Evolutionary conservation across 2,888 invertebrate species (phyloP).

Genomic region (Sesia apiformis): DNA sequence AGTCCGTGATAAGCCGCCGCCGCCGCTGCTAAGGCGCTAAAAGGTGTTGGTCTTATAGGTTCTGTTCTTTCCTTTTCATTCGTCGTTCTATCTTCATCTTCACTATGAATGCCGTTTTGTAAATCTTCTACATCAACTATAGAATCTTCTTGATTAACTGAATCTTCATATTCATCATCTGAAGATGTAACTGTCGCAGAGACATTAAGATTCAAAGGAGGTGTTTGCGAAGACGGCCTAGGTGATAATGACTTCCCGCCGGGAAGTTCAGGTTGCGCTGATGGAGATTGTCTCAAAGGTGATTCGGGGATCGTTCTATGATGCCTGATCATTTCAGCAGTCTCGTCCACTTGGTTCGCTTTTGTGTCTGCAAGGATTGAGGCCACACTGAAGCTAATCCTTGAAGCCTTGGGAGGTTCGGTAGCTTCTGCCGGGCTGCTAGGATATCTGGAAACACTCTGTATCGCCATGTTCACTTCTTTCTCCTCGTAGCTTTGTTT

Average conservation of each 20-base stretch:
- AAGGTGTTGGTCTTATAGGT: constrained; percentile 84
- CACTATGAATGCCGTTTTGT: constrained; percentile 71
- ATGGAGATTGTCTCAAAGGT: constrained; percentile 60
- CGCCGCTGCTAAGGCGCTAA: constrained; percentile 82
- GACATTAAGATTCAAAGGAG: constrained; percentile 64
- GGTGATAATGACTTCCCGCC: constrained; percentile 55
- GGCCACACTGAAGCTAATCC: constrained; percentile 91
- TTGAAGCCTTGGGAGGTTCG: constrained; percentile 76
- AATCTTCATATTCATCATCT: constrained; percentile 80
- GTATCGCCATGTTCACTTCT: constrained; percentile 81
- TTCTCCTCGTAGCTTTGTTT: constrained; percentile 71
- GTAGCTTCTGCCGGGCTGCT: constrained; percentile 79
- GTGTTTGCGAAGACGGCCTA: constrained; percentile 54
- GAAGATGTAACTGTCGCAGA: constrained; percentile 68
- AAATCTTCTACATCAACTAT: constrained; percentile 88
- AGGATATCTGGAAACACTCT: constrained; percentile 78
- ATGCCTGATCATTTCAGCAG: constrained; percentile 66
- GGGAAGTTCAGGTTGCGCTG: constrained; percentile 60
- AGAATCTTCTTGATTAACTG: constrained; percentile 79
- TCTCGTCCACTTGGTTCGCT: constrained; percentile 65
- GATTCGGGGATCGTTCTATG: constrained; percentile 68
- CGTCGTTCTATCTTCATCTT: constrained; percentile 53
- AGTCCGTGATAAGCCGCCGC: constrained; percentile 80
- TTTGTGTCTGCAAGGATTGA: constrained; percentile 90
- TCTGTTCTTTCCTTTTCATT: constrained; percentile 60